Conservation (phyloP, 1,140 invertebrate species). For the Drosophila tsacasi region DNA sequence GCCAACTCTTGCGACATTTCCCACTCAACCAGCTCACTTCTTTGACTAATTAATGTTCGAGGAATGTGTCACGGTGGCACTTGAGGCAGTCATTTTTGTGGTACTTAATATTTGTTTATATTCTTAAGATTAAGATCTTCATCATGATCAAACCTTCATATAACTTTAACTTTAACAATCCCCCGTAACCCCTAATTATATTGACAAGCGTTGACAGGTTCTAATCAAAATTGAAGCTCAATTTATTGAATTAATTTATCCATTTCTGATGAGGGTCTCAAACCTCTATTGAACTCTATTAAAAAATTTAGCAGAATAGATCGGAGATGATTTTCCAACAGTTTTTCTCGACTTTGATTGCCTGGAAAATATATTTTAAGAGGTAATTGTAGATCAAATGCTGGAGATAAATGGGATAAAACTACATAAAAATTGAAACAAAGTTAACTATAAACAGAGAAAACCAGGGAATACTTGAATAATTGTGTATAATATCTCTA, state of each 20-base stretch:
- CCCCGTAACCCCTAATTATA: slow-evolving; percentile 3
- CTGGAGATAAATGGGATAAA: neutral
- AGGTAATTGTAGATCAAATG: neutral
- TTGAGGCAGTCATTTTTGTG: neutral
- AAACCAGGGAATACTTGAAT: neutral
- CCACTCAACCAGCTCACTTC: neutral
- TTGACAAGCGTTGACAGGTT: slow-evolving; percentile 15
- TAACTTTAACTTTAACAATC: neutral
- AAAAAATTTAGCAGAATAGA: neutral
- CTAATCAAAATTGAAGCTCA: slow-evolving; percentile 14
- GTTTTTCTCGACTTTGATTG: neutral
- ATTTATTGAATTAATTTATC: slow-evolving; percentile 26
- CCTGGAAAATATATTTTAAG: neutral
- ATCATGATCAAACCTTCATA: neutral
- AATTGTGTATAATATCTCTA: neutral
- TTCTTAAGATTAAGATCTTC: neutral
- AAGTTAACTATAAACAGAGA: neutral
- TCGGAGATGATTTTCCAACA: neutral
- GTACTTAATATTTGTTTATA: neutral
- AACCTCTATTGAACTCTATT: slow-evolving; percentile 29
- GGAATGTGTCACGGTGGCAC: slow-evolving; percentile 7
- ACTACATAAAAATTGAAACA: neutral
- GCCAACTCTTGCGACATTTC: slow-evolving; percentile 24
- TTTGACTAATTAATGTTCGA: slow-evolving; percentile 17
- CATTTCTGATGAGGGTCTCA: slow-evolving; percentile 14